Evolutionary conservation across 2,797 vertebrate genomes (phyloP), one percentile per base, ranked within the genome.

Genomic region (Eremophila alpestris): DNA sequence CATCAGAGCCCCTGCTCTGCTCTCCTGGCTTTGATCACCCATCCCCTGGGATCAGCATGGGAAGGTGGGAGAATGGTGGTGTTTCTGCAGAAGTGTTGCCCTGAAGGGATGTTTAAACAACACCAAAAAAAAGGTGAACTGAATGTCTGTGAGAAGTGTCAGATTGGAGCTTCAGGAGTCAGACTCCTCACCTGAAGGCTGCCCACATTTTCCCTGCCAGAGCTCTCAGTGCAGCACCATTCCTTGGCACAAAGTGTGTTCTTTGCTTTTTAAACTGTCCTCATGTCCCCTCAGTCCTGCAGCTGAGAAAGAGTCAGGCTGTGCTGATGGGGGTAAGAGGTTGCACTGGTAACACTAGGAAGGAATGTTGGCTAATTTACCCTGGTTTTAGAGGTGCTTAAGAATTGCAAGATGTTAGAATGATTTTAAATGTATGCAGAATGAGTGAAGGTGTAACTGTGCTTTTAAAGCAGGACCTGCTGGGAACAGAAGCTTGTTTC

Each of bases 81-180:
- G 73, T 46, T 91, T 93, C 89, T 92, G 83, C 85, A 85, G 87
- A 91, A 91, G 52, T 48, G 82, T 64, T 94, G 93, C 83, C 93
- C 87, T 73, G 65, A 75, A 95, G 94, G 80, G 81, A 65, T 64
- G 78, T 86, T 93, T 94, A 95, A 89, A 64, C 38, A 60, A 51
- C 64, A 92, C 26, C 27, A 29, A 21, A 7, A 62, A 67, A 86
- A 79, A 85, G 79, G 36, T 59, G 56, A 91, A 92, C 87, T 69
- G 75, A 79, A 34, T n/a, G 45, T 80, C 52, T 67, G 46, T 73
- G 55, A 85, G 71, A 87, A 83, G 88, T 55, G 70, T n/a, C 62
- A 82, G 87, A 86, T 11, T 74, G 91, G 93, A 96, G 91, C 52
- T 81, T 92, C 46, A 85, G 90, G 11, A 93, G 65, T 55, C 43